Conservation (phyloP, 2,113 vertebrate species). For the Myxocyprinus asiaticus region DNA sequence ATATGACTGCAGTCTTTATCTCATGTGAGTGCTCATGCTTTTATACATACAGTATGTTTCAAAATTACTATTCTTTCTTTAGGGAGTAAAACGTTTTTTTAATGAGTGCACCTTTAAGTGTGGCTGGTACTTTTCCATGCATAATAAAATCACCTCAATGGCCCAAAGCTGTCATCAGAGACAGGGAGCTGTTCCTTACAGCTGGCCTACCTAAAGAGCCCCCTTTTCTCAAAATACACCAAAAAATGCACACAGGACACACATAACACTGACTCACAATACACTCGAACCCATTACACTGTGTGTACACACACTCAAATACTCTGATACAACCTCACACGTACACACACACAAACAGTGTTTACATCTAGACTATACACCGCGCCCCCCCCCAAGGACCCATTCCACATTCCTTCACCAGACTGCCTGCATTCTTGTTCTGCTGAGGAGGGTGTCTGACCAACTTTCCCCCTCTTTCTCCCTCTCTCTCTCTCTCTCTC, state of each 20-base stretch:
- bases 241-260: slow-evolving; percentile 35
- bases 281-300: slow-evolving; percentile 38
- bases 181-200: slow-evolving; percentile 38
- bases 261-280: slow-evolving; percentile 35
- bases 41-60: no score
- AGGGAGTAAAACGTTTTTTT: no score
- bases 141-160: slow-evolving; percentile 45
- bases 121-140: slow-evolving; percentile 50
- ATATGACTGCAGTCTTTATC: no score
- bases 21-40: no score
- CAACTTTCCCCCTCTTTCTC: slow-evolving; percentile 46
- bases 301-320: slow-evolving; percentile 33
- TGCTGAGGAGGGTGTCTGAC: slow-evolving; percentile 55
- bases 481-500: slow-evolving; percentile 40
- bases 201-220: slow-evolving; percentile 46
- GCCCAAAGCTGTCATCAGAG: slow-evolving; percentile 51
- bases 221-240: slow-evolving; percentile 44
- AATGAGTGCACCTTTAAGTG: background rate
- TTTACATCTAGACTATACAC: slow-evolving; percentile 60
- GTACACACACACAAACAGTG: slow-evolving; percentile 54
- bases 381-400: slow-evolving; percentile 54
- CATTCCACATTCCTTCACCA: slow-evolving; percentile 67
- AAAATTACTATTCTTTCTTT: no score
- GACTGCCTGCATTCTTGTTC: slow-evolving; percentile 66
- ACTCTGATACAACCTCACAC: slow-evolving; percentile 22